Base-by-base conservation (phyloP, 2,113 vertebrate species). In the Siniperca knerii region DNA sequence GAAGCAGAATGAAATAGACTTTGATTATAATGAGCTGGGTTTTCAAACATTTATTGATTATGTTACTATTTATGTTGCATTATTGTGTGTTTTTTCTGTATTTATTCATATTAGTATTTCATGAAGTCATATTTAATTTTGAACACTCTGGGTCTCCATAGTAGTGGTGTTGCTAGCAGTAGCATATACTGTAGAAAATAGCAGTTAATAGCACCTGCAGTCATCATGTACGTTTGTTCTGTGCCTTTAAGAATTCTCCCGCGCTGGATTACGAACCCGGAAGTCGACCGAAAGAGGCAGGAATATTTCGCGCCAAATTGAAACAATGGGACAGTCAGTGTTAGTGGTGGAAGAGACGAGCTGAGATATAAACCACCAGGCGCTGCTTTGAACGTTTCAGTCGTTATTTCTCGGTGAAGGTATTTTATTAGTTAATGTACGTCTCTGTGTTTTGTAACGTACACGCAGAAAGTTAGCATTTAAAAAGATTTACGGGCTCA, bases 231-330 rank as follows among this genome's bases (percentile, higher is more conserved):
- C 11, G 12, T 6, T 35, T 37, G 50, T 20, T 20, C 80, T 92
- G 90, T 62, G 11, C 48, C 94, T 95, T 95, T 95, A 95, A 93
- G 66, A 73, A 75, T 8, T 84, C 65, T 89, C 88, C 89, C 92
- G 92, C 92, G 84, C 86, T 74, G 11, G 6, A 21, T 20, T 10
- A 50, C 23, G 37, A 72, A 74, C 37, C 50, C 84, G 90, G 91
- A 92, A 92, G n/a, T 75, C 0, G 10, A 54, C 35, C 77, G 70
- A 83, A 85, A 87, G 8, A 1, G 9, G 69, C 11, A 29, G 11
- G 23, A n/a, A 57, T 68, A 84, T 79, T 92, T 92, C 85, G 92
- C 93, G 94, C 92, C 86, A 93, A 92, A 86, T 92, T 89, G 84
- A 85, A 92, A 88, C 85, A 70, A 76, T 54, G 4, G 29, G 7